Conservation (phyloP, 2,113 vertebrate genomes). For the Etheostoma spectabile region DNA sequence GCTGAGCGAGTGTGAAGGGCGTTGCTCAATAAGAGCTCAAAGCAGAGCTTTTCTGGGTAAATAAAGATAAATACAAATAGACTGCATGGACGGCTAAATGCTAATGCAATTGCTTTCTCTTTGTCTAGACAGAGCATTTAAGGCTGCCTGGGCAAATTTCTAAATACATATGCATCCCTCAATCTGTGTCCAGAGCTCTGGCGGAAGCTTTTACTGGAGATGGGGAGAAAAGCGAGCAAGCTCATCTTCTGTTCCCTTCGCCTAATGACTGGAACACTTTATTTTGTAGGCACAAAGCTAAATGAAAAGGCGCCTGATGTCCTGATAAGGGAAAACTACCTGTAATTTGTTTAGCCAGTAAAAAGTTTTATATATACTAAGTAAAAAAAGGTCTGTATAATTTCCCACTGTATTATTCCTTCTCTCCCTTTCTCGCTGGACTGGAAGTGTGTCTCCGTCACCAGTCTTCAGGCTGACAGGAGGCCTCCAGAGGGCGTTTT, state of each 20-base stretch:
- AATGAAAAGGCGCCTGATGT: conserved; percentile 49
- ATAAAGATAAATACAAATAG: conserved; percentile 53
- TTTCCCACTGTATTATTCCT: background rate
- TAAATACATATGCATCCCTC: conserved; percentile 48
- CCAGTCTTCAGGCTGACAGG: conserved; percentile 72
- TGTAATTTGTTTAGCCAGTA: conserved; percentile 79
- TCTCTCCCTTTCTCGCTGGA: conserved; percentile 32
- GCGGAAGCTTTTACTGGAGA: conserved; percentile 64
- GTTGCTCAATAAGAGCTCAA: conserved; percentile 12
- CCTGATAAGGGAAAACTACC: conserved; percentile 73
- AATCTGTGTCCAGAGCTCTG: conserved; percentile 21
- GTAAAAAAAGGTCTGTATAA: conserved; percentile 14
- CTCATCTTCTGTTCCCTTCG: conserved; percentile 20
- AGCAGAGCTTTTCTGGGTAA: conserved; percentile 37
- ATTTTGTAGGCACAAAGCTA: conserved; percentile 39
- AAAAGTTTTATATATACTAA: conserved; percentile 80
- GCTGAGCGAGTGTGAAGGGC: conserved; percentile 42
- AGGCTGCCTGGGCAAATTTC: conserved; percentile 28
- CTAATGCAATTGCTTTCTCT: conserved; percentile 61
- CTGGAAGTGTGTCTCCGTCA: conserved; percentile 52
- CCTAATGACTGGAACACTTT: conserved; percentile 38
- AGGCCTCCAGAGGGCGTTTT: conserved; percentile 73
- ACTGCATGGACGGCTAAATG: conserved; percentile 52
- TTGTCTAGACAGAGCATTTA: conserved; percentile 62
- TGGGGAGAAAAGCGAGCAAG: conserved; percentile 1